A percentile compares a stretch with the other conserved stretches of the same genome.
These are phyloP conservation scores for Puffinus mauretanicus DNA, from an alignment of 2,113 vertebrate genomes.

Conservation along the genomic window DNA sequence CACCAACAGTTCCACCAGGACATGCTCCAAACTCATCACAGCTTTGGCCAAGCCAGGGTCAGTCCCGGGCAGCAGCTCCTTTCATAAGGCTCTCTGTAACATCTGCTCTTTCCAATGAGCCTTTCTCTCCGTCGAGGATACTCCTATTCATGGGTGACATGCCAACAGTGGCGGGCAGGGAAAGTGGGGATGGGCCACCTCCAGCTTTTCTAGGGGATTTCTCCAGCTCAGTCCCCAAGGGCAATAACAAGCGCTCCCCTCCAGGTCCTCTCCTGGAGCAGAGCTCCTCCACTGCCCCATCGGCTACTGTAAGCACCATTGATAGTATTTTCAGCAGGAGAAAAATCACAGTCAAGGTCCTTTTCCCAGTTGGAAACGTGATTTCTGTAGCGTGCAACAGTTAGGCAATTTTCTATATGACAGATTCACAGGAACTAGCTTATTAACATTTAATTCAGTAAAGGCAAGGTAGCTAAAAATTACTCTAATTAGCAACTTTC, in stretches of 20 bases:
- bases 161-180: neutral
- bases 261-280: neutral
- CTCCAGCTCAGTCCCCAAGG: neutral
- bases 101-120: neutral
- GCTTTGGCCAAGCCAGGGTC: neutral
- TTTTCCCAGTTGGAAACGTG: neutral
- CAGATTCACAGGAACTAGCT: neutral
- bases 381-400: neutral
- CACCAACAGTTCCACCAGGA: neutral
- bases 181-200: too few species aligned
- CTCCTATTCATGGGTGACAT: accelerated
- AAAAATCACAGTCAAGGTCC: neutral
- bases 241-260: accelerated
- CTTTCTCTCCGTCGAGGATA: accelerated
- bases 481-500: neutral
- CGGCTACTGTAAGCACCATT: neutral
- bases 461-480: neutral
- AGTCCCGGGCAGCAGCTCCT: neutral
- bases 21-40: neutral
- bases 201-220: neutral
- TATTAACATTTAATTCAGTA: neutral
- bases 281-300: neutral
- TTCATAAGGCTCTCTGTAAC: neutral
- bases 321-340: neutral
- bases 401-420: neutral